phyloP scores from a whole-genome alignment of 2,113 vertebrate species.

The Tragelaphus scriptus region DNA sequence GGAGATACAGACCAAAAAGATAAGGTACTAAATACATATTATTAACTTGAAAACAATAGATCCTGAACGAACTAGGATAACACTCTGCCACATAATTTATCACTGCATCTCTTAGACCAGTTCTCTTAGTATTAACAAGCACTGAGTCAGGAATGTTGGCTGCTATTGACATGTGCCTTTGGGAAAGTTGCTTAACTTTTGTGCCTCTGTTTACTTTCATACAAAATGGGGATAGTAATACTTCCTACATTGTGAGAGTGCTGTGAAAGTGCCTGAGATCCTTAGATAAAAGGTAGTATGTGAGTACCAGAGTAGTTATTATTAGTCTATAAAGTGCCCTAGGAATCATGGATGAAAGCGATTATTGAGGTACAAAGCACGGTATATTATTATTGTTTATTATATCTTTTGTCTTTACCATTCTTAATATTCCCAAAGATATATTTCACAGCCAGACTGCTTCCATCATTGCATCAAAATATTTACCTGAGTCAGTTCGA shows the following conservation, averaged over 20 bases:
- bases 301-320: conserved; percentile 46
- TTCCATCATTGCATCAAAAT: not conserved
- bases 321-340: conserved; percentile 46
- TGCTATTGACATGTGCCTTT: conserved; percentile 21
- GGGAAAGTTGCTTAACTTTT: conserved; percentile 49
- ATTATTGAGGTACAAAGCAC: conserved; percentile 47
- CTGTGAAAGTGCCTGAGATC: conserved; percentile 49
- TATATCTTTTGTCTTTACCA: conserved; percentile 48
- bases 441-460: conserved; percentile 17
- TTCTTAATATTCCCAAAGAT: conserved; percentile 41
- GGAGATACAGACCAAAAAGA: not conserved
- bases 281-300: conserved; percentile 56
- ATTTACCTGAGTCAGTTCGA: conserved; percentile 38
- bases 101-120: not conserved
- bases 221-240: conserved; percentile 65
- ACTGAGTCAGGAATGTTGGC: conserved; percentile 41
- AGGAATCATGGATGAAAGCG: conserved; percentile 57
- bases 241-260: conserved; percentile 47
- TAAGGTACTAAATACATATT: not conserved
- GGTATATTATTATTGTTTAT: conserved; percentile 42
- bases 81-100: not conserved
- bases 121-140: conserved; percentile 23
- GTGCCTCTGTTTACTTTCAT: conserved; percentile 60
- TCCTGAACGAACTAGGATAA: not conserved
- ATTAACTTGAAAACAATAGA: not conserved